phyloP scores from a whole-genome alignment of 2,113 vertebrate genomes.

The Hiodon alosoides region DNA sequence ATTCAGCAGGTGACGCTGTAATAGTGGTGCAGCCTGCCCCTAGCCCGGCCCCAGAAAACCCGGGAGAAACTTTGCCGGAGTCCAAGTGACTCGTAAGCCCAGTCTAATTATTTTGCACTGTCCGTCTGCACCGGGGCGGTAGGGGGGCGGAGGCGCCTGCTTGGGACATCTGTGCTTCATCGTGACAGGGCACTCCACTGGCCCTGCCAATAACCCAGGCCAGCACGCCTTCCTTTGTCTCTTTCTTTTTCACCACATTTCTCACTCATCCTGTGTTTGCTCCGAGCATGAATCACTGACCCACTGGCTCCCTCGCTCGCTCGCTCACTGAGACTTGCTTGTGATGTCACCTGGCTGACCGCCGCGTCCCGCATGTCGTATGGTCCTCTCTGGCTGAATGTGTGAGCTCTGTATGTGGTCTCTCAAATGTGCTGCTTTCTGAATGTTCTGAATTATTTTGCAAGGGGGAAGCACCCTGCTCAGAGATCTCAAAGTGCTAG shows the following conservation, averaged over 20 bases:
- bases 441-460: neutral
- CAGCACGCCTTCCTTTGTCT: neutral
- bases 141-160: neutral
- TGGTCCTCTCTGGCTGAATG: no score
- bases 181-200: neutral
- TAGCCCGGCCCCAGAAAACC: conserved; percentile 47
- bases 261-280: neutral
- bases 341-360: neutral
- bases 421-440: neutral
- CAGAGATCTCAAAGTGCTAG: no score
- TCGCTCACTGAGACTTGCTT: neutral
- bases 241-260: neutral
- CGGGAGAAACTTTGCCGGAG: conserved; percentile 52
- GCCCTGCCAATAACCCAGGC: neutral
- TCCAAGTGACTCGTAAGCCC: conserved; percentile 68
- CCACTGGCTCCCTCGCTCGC: neutral
- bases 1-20: conserved; percentile 57
- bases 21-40: conserved; percentile 61
- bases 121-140: neutral
- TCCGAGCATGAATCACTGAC: conserved; percentile 1
- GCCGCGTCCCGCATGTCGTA: neutral
- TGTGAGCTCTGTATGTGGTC: neutral
- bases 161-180: neutral
- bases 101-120: neutral
- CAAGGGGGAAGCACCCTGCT: no score